Conservation (phyloP, 1,140 invertebrate species). For the Tyrophagus putrescentiae region DNA sequence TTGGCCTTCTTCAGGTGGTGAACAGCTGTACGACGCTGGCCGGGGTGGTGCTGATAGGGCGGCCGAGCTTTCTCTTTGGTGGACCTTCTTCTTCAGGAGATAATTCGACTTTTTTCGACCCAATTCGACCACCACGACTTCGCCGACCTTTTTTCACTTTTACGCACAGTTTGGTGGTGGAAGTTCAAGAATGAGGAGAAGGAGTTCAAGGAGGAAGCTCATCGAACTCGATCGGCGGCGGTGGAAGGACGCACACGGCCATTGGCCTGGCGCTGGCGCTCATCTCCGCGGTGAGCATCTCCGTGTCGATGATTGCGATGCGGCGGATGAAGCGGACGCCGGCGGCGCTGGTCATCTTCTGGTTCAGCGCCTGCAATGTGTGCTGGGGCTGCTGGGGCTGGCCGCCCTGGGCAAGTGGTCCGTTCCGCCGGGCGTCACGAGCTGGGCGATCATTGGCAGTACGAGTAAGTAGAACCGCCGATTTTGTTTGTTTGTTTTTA, state of each 20-base stretch:
- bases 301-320: conserved; percentile 66
- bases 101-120: not conserved
- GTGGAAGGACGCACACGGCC: conserved; percentile 33
- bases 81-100: not conserved
- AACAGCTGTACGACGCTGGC: conserved; percentile 36
- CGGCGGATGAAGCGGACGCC: conserved; percentile 66
- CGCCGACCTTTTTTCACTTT: not conserved
- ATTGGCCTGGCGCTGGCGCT: conserved; percentile 65
- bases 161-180: not conserved
- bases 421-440: not conserved
- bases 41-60: conserved; percentile 39
- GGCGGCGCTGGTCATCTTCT: conserved; percentile 48
- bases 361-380: conserved; percentile 38
- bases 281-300: conserved; percentile 64
- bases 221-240: conserved; percentile 9
- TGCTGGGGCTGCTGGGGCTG: conserved; percentile 32
- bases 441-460: conserved; percentile 4
- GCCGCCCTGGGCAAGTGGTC: conserved; percentile 38
- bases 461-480: conserved; percentile 2
- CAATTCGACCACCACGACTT: conserved; percentile 1
- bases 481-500: not conserved
- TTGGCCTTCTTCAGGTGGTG: conserved; percentile 38
- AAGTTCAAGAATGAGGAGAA: too few species aligned
- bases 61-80: conserved; percentile 38
- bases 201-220: too few species aligned